A percentile compares a stretch with the other conserved stretches of the same genome.
Conservation (phyloP, 2,113 vertebrate genomes). For the Menidia beryllina region DNA sequence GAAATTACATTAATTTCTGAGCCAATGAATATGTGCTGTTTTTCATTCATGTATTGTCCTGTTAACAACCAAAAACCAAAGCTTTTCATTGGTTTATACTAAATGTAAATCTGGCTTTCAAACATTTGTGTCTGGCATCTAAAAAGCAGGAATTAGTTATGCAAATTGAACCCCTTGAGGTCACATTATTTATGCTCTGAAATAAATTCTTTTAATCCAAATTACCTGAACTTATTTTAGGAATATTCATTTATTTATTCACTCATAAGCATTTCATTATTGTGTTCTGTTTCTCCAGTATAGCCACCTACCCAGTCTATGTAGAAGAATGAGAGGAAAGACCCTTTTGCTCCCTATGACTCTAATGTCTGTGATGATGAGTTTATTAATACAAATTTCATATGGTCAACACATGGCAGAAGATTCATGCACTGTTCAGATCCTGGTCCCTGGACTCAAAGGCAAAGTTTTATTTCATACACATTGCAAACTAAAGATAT, state of each 20-base stretch:
- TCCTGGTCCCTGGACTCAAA: conserved; percentile 98
- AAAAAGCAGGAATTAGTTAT: neutral
- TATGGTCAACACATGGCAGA: conserved; percentile 87
- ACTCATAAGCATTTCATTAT: neutral
- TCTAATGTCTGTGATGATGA: conserved; percentile 84
- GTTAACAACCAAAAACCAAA: neutral
- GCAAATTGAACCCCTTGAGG: neutral
- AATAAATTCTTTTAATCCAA: neutral
- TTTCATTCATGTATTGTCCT: too few species aligned
- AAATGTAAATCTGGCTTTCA: neutral
- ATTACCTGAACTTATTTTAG: neutral
- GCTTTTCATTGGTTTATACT: neutral
- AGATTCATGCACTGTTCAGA: conserved; percentile 94
- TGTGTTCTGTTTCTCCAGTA: conserved; percentile 44
- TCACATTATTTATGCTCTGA: neutral
- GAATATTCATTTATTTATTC: neutral
- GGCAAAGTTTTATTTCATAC: conserved; percentile 74
- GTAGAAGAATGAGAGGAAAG: conserved; percentile 85
- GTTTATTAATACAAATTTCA: conserved; percentile 83
- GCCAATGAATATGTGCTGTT: too few species aligned
- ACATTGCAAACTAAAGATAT: neutral
- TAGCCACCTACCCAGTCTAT: conserved; percentile 69
- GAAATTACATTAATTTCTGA: neutral
- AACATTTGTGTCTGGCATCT: neutral
- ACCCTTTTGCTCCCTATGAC: conserved; percentile 76